These are phyloP conservation scores for Conops quadrifasciatus DNA, from an alignment of 2,888 invertebrate species.

Conservation along the genomic window DNA sequence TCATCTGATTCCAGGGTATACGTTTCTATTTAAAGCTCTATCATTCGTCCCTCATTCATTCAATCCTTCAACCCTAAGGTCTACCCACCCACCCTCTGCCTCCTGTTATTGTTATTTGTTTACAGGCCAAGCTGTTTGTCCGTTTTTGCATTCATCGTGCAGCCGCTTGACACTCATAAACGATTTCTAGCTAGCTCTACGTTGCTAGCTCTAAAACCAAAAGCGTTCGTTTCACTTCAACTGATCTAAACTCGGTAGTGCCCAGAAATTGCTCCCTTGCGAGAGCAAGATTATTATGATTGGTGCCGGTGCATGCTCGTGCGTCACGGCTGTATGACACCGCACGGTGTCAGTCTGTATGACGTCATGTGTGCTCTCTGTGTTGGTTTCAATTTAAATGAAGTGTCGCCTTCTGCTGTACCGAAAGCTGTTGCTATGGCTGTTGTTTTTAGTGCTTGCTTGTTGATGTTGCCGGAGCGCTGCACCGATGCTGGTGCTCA, in stretches of 20 bases:
- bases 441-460: no score
- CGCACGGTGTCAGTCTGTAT: background rate
- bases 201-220: conserved; percentile 2
- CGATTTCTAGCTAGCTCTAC: background rate
- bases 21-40: background rate
- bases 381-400: conserved; percentile 18
- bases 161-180: background rate
- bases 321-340: background rate
- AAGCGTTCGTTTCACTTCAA: conserved; percentile 17
- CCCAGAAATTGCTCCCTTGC: conserved; percentile 18
- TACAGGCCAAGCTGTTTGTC: background rate
- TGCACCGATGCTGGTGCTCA: no score
- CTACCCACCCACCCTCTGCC: background rate
- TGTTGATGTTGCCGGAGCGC: no score
- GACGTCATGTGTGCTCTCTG: background rate
- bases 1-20: no score
- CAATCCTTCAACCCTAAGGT: background rate
- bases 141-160: background rate
- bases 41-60: background rate
- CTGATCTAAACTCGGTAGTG: background rate
- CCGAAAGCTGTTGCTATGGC: no score
- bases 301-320: background rate
- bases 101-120: background rate
- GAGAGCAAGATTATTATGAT: background rate
- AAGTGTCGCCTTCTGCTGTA: background rate